Evolutionary conservation across 2,888 invertebrate species (phyloP), one percentile per base, ranked within the genome.

Genomic region (Oegoconia quadripuncta): DNA sequence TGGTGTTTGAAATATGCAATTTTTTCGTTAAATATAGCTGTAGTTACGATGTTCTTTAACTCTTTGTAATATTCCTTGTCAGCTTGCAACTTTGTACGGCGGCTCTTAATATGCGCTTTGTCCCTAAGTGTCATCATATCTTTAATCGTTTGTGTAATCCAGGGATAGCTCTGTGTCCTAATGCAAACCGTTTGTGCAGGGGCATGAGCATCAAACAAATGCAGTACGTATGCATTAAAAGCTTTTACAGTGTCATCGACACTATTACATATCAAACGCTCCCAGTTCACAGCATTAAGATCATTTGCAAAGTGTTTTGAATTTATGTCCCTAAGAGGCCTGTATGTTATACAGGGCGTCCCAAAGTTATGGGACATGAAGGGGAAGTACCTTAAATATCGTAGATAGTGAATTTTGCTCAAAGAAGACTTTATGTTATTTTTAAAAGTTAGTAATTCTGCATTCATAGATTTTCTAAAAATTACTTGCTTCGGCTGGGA

Each of bases 191-290:
- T 8, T 20, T 39, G 39, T 5, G n/a, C 6, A 2, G 47, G 47
- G 5, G 47, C 44, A 34, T 34, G 15, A 7, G 14, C 25, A n/a
- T 45, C 45, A 30, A 47, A 46, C 2, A 48, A 3, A 8, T 7
- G 2, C 14, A 36, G 12, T 13, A 50, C 28, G 28, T 14, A 15
- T 8, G 5, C 15, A 34, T 41, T 50, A 23, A 50, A 41, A 1
- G 3, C 2, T 3, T n/a, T 1, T 2, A 50, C 23, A 20, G 40
- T 42, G 6, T 25, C 14, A 13, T 50, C 32, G 2, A 47, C 34
- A 26, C 3, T 22, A 2, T 12, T 33, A 27, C 42, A 41, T 40
- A 3, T 29, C 11, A 15, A 42, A 34, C 12, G 11, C 7, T 22
- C 27, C 16, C 2, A 46, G 14, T 17, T 39, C 32, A 1, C 11